Percentiles rank a stretch among this genome's conserved stretches.
Conservation (phyloP, 1,140 invertebrate species). For the Halesus radiatus region DNA sequence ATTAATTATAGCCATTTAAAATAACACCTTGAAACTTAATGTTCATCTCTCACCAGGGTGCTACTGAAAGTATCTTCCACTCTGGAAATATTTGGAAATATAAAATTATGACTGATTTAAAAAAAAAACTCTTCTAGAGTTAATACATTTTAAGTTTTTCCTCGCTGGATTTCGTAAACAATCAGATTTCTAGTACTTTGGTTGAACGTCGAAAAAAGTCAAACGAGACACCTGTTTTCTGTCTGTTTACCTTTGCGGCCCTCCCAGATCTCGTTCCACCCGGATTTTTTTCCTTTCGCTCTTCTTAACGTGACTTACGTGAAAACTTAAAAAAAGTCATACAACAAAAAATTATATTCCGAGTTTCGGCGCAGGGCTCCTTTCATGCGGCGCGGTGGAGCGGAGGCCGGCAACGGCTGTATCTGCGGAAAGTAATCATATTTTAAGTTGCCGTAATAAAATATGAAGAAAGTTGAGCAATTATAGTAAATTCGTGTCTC, state of each 20-base stretch:
- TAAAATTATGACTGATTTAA: too few species aligned
- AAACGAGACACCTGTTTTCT: neutral
- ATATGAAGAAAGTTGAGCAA: conserved; percentile 48
- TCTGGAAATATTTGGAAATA: too few species aligned
- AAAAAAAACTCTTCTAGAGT: too few species aligned
- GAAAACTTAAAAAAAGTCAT: conserved; percentile 52
- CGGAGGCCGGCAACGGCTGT: conserved; percentile 3
- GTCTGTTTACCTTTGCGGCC: neutral
- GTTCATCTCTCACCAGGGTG: too few species aligned
- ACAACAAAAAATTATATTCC: conserved; percentile 47
- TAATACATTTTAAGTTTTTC: too few species aligned
- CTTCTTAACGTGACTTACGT: conserved; percentile 50
- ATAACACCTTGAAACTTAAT: too few species aligned
- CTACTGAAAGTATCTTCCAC: too few species aligned
- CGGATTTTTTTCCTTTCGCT: conserved; percentile 18
- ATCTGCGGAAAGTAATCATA: conserved; percentile 47
- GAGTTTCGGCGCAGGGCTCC: conserved; percentile 40
- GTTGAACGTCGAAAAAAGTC: too few species aligned
- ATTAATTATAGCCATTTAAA: too few species aligned
- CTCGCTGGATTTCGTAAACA: too few species aligned
- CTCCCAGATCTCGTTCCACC: neutral
- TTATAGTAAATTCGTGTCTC: conserved; percentile 41
- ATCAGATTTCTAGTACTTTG: too few species aligned
- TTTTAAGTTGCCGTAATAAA: conserved; percentile 48
- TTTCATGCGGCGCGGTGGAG: neutral